Base-by-base conservation (phyloP, 2,888 invertebrate species). In the Callyntrura guangdongensis region DNA sequence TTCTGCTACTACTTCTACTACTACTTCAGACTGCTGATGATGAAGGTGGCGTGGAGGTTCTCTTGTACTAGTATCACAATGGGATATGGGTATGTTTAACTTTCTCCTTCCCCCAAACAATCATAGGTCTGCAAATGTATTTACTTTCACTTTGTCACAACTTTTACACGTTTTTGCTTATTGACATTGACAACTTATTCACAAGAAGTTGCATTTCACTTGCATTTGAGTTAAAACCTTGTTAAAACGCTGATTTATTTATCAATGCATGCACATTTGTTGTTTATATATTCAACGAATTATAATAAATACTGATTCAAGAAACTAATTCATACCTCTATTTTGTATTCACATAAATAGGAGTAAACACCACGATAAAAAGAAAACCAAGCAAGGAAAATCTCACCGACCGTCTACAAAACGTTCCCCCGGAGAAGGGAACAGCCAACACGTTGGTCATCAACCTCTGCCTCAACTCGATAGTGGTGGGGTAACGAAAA, bases 361-460 rank as follows among this genome's bases (percentile, higher is more conserved):
- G 72, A 81, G 81, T 45, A 90, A 90, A 36, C 85, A 81, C 14
- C 81, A 45, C 9, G 89, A 89, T 6, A 89, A 89, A 14, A 89
- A 86, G 69, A 90, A 90, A 72, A 59, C 59, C 36, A 89, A 89
- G 49, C 64, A 27, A 12, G 72, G 25, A 12, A 85, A 85, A 81
- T 14, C 85, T 27, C 56, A 86, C n/a, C 20, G 81, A 6, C 69
- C 85, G 8, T 56, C 85, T 11, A 79, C 90, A 47, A 90, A 90
- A 20, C 25, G 90, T 85, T 11, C 56, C n/a, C 22, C 67, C 0
- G 14, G 56, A 4, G 72, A 69, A 17, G 69, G 59, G 5, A 12
- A 64, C 9, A 20, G 27, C 22, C 79, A 59, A 20, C 90, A 61
- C 14, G 47, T 77, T 49, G 11, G 5, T 79, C 59, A 64, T 14